Conservation (phyloP, 2,888 invertebrate species). For the Phragmatobia fuliginosa region DNA sequence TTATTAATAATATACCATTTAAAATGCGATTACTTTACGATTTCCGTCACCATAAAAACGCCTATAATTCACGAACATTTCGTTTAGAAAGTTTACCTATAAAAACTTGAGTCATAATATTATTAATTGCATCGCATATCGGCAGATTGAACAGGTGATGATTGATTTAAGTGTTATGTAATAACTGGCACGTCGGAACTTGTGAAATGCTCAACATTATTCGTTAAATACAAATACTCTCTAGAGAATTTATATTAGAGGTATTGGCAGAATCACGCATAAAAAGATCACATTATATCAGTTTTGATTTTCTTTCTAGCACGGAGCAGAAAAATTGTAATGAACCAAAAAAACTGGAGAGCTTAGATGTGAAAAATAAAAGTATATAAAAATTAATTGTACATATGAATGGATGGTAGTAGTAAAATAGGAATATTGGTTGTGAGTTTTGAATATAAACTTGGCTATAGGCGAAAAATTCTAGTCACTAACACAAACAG, state of each 20-base stretch:
- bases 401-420: too few relatives aligned
- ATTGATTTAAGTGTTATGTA: slow-evolving; percentile 41
- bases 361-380: background rate
- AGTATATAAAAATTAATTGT: background rate
- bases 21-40: background rate
- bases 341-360: background rate
- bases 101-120: slow-evolving; percentile 43
- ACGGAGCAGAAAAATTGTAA: too few relatives aligned
- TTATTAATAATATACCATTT: background rate
- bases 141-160: slow-evolving; percentile 37
- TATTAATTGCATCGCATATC: slow-evolving; percentile 32
- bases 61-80: slow-evolving; percentile 17
- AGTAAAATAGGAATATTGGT: too few relatives aligned
- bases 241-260: too few relatives aligned
- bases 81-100: slow-evolving; percentile 44
- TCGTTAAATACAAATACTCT: too few relatives aligned
- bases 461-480: too few relatives aligned
- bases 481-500: too few relatives aligned
- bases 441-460: too few relatives aligned
- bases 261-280: background rate
- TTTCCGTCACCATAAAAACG: slow-evolving; percentile 10
- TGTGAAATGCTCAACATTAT: slow-evolving; percentile 11
- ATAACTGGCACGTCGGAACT: slow-evolving; percentile 29
- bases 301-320: background rate
- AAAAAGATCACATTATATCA: background rate